Conservation (phyloP, 2,888 invertebrate genomes). For the Drosophila subquinaria region DNA sequence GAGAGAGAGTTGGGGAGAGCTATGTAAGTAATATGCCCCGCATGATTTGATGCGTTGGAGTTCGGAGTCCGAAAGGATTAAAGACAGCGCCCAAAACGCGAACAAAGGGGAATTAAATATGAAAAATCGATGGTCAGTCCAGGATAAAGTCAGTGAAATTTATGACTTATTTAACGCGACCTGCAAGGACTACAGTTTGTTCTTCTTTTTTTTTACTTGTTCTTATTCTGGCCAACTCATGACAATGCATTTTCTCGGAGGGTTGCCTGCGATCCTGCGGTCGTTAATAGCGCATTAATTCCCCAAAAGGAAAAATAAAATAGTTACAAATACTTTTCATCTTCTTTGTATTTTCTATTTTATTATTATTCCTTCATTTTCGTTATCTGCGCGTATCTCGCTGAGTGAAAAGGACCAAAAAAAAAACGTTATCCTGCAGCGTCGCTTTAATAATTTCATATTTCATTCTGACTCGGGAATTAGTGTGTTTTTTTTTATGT, state of each 20-base stretch:
- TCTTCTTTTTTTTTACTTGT: background rate
- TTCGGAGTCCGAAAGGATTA: conserved; percentile 61
- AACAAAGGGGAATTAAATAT: conserved; percentile 73
- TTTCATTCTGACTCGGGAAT: conserved; percentile 44
- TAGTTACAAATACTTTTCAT: conserved; percentile 18
- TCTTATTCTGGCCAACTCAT: conserved; percentile 38
- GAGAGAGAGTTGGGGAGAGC: background rate
- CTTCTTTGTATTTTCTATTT: conserved; percentile 35
- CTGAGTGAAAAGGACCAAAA: conserved; percentile 41
- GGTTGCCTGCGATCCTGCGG: conserved; percentile 63
- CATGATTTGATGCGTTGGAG: conserved; percentile 49
- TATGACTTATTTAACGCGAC: conserved; percentile 75
- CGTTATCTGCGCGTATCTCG: conserved; percentile 44
- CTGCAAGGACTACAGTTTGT: conserved; percentile 9
- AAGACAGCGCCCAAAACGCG: conserved; percentile 45
- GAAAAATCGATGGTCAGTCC: conserved; percentile 66
- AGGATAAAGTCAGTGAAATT: conserved; percentile 82
- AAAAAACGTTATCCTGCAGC: conserved; percentile 37
- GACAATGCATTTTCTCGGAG: conserved; percentile 71
- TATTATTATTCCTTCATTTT: conserved; percentile 47
- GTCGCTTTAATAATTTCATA: conserved; percentile 79
- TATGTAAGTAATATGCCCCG: conserved; percentile 64
- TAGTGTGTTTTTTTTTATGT: conserved; percentile 55
- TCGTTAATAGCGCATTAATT: conserved; percentile 76
- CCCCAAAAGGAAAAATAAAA: conserved; percentile 19